phyloP scores from a whole-genome alignment of 2,797 vertebrate genomes.

The Cygnus olor region DNA sequence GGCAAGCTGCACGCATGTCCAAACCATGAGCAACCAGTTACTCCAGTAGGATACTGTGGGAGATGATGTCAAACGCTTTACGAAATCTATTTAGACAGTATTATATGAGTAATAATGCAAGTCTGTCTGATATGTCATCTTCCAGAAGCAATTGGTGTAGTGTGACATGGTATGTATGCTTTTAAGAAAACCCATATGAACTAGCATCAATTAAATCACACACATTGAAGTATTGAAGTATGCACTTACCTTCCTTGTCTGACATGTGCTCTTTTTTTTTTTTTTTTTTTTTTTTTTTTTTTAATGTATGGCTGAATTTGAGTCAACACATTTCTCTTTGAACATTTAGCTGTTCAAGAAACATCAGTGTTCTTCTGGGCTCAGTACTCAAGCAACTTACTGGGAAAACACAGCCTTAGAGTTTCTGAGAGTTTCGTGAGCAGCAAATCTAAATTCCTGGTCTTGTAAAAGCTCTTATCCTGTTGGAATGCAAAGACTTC shows the following conservation, averaged over 20 bases:
- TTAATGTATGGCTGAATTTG: not conserved
- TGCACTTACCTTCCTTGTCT: not conserved
- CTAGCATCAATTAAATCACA: not conserved
- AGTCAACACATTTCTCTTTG: not conserved
- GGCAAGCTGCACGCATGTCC: too few relatives aligned
- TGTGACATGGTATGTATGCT: not conserved
- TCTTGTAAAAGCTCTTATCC: not conserved
- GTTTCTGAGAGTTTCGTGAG: not conserved
- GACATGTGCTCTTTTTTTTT: not conserved
- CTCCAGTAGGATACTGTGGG: too few relatives aligned
- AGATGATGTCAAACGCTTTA: too few relatives aligned
- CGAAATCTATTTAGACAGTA: not conserved
- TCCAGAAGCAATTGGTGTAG: not conserved
- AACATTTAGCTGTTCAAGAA: not conserved
- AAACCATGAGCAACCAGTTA: too few relatives aligned
- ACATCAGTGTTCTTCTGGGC: not conserved
- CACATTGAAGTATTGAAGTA: accelerated
- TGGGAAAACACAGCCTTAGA: not conserved
- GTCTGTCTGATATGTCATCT: not conserved
- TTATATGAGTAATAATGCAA: not conserved
- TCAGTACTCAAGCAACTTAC: not conserved
- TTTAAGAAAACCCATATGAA: not conserved
- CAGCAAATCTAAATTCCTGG: not conserved
- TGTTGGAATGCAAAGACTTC: not conserved
- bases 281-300: not conserved